Base-by-base conservation (phyloP, 2,888 invertebrate species). In the Scaptomyza polygonia region DNA sequence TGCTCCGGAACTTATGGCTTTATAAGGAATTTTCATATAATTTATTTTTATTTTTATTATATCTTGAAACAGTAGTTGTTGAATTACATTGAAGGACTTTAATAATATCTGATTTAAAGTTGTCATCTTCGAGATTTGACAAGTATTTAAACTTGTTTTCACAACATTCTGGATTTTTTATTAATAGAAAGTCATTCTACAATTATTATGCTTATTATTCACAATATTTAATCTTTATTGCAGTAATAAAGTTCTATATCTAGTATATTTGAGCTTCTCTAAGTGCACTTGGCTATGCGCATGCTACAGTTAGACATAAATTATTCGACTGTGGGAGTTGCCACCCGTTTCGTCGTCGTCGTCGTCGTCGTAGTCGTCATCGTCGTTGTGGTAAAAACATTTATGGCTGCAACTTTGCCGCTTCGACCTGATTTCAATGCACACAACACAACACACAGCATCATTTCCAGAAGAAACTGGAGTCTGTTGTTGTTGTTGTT, bases 311-410 rank as follows among this genome's bases (percentile, higher is more conserved):
- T 67, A 69, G 73, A 65, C 83, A 86, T 82, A 83, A 83, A 82
- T 82, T 86, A 76, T 54, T 56, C 54, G 63, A 63, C 83, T 86
- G 82, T 82, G 82, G 82, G 82, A 86, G 82, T 76, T 61, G 81
- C 77, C 76, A 62, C 52, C 69, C 65, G 67, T 58, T 67, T 55
- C 62, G 69, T 48, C 66, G 73, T 21, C 30, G 12, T 14, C 39
- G 16, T 39, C 16, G 7, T 39, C 16, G 7, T 39, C 8, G 2
- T 16, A 3, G 16, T 16, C 3, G 39, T 39, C 16, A 16, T 12
- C 8, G 39, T 39, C 16, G 39, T 43, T 55, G 45, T 71, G 72
- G 70, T 39, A 18, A 45, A 51, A 74, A 63, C 75, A 71, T 74
- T 71, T 71, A 74, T 67, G 75, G 44, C 67, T 64, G 76, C 75